These are phyloP conservation scores for Macrochelys suwanniensis DNA, from an alignment of 2,797 vertebrate species.

Conservation along the genomic window DNA sequence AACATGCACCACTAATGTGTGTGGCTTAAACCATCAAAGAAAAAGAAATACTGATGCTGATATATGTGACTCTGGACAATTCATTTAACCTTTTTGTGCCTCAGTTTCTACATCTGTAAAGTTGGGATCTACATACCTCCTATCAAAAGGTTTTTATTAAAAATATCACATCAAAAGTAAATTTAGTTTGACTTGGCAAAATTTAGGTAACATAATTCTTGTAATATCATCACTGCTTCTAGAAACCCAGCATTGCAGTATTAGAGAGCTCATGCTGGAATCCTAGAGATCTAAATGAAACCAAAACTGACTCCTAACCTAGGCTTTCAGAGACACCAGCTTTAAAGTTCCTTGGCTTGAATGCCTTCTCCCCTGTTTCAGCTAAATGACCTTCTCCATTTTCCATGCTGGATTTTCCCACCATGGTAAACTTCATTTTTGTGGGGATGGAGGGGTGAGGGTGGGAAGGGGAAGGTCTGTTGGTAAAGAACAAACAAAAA, in stretches of 20 bases:
- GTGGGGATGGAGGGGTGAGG: background rate
- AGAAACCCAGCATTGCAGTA: conserved; percentile 35
- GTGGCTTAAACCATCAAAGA: conserved; percentile 36
- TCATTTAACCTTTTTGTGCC: conserved; percentile 43
- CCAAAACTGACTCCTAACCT: conserved; percentile 3
- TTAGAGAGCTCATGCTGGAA: conserved; percentile 66
- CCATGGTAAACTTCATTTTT: background rate
- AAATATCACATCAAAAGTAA: conserved; percentile 52
- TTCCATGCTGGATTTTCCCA: background rate
- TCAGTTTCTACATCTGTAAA: conserved; percentile 70
- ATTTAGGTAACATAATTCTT: conserved; percentile 72
- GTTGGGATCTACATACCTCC: conserved; percentile 42
- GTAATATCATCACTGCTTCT: conserved; percentile 65
- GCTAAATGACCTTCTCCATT: conserved; percentile 37
- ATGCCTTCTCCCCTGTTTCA: conserved; percentile 42
- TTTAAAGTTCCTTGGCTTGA: conserved; percentile 36
- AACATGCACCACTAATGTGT: conserved; percentile 42
- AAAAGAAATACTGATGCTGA: conserved; percentile 48
- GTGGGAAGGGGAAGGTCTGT: too few species aligned
- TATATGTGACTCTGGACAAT: conserved; percentile 22
- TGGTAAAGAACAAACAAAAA: too few species aligned
- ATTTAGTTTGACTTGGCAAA: conserved; percentile 39
- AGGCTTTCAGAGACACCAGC: background rate
- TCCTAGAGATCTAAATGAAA: conserved; percentile 63
- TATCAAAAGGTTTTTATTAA: conserved; percentile 56